Conservation (phyloP, 2,113 vertebrate species). For the Emberiza fucata region DNA sequence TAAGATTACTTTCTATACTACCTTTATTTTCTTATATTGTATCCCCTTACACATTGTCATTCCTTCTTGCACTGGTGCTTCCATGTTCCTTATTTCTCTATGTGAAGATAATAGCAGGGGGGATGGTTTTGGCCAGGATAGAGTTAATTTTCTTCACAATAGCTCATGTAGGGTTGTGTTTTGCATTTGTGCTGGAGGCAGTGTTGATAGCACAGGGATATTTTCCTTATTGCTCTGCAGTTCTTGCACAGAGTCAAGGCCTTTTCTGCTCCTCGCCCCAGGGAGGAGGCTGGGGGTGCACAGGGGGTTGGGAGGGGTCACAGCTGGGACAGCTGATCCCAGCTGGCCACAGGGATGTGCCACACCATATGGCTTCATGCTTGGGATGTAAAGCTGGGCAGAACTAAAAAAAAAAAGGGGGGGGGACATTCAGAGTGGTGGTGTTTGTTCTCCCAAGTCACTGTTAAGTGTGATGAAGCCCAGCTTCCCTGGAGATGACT, state of each 20-base stretch:
- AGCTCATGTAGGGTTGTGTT: neutral
- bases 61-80: neutral
- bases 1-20: too few relatives aligned
- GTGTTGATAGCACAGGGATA: neutral
- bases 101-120: neutral
- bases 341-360: neutral
- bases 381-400: neutral
- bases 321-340: neutral
- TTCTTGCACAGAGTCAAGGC: neutral
- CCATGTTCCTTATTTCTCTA: neutral
- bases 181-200: neutral
- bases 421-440: neutral
- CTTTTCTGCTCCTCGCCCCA: neutral
- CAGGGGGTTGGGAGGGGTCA: too few relatives aligned
- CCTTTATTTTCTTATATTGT: too few relatives aligned
- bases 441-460: neutral
- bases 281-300: neutral
- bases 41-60: neutral
- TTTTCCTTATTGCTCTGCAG: neutral
- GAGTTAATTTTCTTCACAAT: neutral
- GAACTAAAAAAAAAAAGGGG: neutral
- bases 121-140: neutral
- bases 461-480: accelerated
- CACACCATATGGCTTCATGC: neutral
- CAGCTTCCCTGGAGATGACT: neutral